A percentile compares a stretch with the other conserved stretches of the same genome.
Evolutionary conservation across 2,113 vertebrate species (phyloP).

Genomic region (Odocoileus hemionus): DNA sequence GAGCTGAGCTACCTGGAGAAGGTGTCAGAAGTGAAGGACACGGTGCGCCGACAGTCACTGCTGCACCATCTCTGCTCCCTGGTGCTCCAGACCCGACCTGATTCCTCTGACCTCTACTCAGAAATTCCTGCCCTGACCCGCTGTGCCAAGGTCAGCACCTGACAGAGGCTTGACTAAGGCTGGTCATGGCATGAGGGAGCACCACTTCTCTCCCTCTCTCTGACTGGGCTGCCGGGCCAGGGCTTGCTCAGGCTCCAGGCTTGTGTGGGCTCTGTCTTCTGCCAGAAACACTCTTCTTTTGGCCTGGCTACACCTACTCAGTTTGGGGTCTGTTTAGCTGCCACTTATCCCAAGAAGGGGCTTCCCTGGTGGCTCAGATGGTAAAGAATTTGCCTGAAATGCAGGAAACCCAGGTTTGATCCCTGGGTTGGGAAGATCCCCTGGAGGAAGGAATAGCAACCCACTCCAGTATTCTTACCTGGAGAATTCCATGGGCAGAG

Average conservation of each 20-base stretch:
- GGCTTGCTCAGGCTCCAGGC: background rate
- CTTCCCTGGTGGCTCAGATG: background rate
- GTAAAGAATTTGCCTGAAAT: background rate
- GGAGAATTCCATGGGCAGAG: background rate
- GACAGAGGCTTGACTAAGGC: background rate
- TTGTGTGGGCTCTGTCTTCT: background rate
- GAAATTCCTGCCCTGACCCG: conserved; percentile 93
- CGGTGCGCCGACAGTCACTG: conserved; percentile 93
- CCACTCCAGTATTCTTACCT: background rate
- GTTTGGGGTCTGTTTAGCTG: background rate
- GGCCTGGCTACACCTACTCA: background rate
- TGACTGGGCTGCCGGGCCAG: background rate
- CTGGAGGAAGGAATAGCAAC: background rate
- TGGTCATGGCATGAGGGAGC: background rate
- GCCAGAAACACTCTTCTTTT: background rate
- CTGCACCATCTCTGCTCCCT: conserved; percentile 92
- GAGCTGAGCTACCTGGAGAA: conserved; percentile 97
- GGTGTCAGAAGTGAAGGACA: conserved; percentile 98
- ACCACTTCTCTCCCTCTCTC: background rate
- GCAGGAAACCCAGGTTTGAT: background rate
- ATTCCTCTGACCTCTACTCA: conserved; percentile 93
- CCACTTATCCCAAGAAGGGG: background rate
- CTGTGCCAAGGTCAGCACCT: conserved; percentile 88
- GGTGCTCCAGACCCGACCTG: conserved; percentile 89
- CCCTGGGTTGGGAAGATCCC: background rate